A percentile compares a stretch with the other conserved stretches of the same genome.
Conservation (phyloP, 64 coral and sea anemone species). For the Exaiptasia diaphana region DNA sequence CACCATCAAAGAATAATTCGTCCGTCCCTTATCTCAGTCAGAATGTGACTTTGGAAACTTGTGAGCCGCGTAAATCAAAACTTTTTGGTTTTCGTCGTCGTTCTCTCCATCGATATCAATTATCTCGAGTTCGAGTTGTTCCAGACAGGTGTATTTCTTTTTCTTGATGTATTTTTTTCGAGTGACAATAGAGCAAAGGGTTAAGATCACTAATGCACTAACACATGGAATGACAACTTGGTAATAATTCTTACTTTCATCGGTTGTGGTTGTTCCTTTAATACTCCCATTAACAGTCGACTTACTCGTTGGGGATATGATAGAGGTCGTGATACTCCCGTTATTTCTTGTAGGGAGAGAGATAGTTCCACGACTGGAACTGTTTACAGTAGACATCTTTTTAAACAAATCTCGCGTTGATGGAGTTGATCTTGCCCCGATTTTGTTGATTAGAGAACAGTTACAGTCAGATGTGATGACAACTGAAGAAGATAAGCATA, state of each 20-base stretch:
- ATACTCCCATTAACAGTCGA: no score
- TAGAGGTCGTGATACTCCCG: background rate
- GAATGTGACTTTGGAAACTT: background rate
- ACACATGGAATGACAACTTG: background rate
- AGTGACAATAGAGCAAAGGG: background rate
- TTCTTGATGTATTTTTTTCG: background rate
- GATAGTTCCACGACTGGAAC: background rate
- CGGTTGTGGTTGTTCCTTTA: background rate
- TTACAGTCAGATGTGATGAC: background rate
- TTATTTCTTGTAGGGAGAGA: no score
- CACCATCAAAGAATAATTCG: no score
- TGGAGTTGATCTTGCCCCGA: background rate
- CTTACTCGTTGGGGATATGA: no score
- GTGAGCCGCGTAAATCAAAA: background rate
- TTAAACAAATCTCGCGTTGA: background rate
- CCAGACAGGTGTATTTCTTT: background rate
- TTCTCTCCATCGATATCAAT: background rate
- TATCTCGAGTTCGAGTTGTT: background rate
- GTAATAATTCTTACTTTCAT: background rate
- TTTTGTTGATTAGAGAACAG: background rate
- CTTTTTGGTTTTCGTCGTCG: background rate
- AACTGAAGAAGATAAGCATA: background rate
- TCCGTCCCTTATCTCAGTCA: background rate
- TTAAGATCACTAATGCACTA: background rate
- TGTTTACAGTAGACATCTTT: background rate